These are phyloP conservation scores for Bellardia bayeri DNA, from an alignment of 2,888 invertebrate genomes.

Conservation along the genomic window DNA sequence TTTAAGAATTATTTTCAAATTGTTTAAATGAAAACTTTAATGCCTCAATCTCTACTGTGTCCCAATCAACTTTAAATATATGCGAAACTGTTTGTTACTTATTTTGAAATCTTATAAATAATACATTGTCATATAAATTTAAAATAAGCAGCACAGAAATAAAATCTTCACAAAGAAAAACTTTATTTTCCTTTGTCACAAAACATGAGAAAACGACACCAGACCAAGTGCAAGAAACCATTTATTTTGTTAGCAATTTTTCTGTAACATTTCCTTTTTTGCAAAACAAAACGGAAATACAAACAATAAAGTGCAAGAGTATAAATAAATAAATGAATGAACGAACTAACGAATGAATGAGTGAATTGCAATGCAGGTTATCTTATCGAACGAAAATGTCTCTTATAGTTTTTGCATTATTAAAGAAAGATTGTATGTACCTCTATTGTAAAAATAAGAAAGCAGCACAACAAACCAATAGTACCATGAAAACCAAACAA, in stretches of 20 bases:
- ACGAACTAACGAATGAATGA: conserved; percentile 45
- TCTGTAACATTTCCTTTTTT: conserved; percentile 30
- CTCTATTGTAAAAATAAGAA: conserved; percentile 18
- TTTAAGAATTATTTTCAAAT: too few species aligned
- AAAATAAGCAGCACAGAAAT: not conserved
- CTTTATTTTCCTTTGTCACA: conserved; percentile 29
- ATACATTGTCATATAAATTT: conserved; percentile 40
- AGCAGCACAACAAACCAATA: conserved; percentile 11
- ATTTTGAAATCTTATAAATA: conserved; percentile 54
- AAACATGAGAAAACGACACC: not conserved
- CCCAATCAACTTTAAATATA: not conserved
- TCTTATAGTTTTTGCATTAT: conserved; percentile 68
- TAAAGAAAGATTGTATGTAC: conserved; percentile 41
- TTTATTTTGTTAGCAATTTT: conserved; percentile 16
- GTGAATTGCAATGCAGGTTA: conserved; percentile 61
- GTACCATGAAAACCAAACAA: conserved; percentile 56
- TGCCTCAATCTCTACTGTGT: not conserved
- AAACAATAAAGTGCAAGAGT: conserved; percentile 19
- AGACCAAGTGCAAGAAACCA: not conserved
- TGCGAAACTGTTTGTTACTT: conserved; percentile 11
- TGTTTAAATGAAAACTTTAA: too few species aligned
- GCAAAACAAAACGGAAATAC: conserved; percentile 9
- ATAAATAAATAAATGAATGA: conserved; percentile 45
- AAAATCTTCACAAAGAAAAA: conserved; percentile 17
- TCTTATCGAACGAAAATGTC: conserved; percentile 58